Base-by-base conservation (phyloP, 2,797 vertebrate species). In the Prunella strophiata region DNA sequence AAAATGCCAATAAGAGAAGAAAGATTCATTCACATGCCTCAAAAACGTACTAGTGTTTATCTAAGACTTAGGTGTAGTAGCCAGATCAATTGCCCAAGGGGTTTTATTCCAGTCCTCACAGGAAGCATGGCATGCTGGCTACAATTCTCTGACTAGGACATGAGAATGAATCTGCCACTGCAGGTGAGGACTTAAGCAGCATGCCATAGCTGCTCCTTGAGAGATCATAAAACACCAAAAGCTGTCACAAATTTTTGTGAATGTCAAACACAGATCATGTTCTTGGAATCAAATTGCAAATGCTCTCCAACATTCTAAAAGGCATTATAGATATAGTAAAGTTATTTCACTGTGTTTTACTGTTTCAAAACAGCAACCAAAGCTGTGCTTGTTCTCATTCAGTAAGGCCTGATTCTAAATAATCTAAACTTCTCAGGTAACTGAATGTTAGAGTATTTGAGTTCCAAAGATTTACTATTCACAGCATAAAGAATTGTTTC, bases 401-500 rank as follows among this genome's bases (percentile, higher is more conserved):
- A 58, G 18, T 22, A 88, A 84, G 19, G 9, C 15, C 32, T 2
- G 1, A 19, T 65, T 67, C 57, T 74, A 73, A 85, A 76, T 48
- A 93, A 55, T 70, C 34, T 74, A 73, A 88, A 85, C 48, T 67
- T 38, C 48, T 40, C 54, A 86, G 74, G 63, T 67, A 68, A 38
- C 34, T 48, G 21, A 86, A 81, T 70, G 32, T 34, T 82, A 59
- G 11, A 87, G 25, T 29, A 58, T 87, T 77, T 67, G 57, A 4
- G 7, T 80, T 89, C 21, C 67, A 85, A 89, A 87, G 74, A 93
- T 85, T 79, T 91, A 79, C 52, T 67, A 54, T 73, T 94, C 52
- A 30, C 38, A 63, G 59, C 22, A 85, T 71, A 96, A 95, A 93
- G 52, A 79, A 94, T 93, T 92, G 85, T 95, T 96, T 95, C 90